Conservation (phyloP, 1,140 invertebrate species). For the Brachionus calyciflorus region DNA sequence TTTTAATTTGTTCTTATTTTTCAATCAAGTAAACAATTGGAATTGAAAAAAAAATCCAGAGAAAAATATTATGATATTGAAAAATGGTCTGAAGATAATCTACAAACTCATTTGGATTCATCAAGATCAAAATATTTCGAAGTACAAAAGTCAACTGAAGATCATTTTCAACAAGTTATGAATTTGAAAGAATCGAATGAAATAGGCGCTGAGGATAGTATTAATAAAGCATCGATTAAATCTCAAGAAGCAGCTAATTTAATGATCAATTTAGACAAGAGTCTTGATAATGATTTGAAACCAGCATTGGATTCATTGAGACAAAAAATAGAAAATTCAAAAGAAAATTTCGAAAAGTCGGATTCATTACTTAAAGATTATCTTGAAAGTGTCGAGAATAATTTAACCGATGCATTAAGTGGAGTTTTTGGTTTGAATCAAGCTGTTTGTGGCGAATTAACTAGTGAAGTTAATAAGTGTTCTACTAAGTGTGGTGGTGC, state of each 20-base stretch:
- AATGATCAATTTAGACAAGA: background rate
- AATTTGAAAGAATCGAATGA: constrained; percentile 40
- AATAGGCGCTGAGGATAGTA: constrained; percentile 27
- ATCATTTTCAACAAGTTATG: background rate
- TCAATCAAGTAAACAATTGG: constrained; percentile 41
- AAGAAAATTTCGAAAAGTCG: constrained; percentile 31
- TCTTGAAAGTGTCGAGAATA: background rate
- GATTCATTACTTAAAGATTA: constrained; percentile 13
- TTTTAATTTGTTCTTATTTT: constrained; percentile 46
- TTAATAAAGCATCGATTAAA: background rate
- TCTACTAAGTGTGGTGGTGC: constrained; percentile 36
- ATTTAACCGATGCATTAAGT: constrained; percentile 5
- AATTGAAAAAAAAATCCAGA: constrained; percentile 26
- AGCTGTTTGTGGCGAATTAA: constrained; percentile 29
- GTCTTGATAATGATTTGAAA: background rate
- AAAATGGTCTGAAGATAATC: constrained; percentile 39
- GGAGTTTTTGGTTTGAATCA: background rate
- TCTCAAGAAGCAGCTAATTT: background rate
- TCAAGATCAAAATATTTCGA: background rate
- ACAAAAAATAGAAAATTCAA: constrained; percentile 29
- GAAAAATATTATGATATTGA: constrained; percentile 40
- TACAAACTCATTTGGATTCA: background rate
- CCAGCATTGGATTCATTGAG: background rate
- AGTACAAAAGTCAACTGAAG: background rate
- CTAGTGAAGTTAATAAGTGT: constrained; percentile 9